Conservation (phyloP, 2,888 invertebrate genomes). For the Diarsia dahlii region DNA sequence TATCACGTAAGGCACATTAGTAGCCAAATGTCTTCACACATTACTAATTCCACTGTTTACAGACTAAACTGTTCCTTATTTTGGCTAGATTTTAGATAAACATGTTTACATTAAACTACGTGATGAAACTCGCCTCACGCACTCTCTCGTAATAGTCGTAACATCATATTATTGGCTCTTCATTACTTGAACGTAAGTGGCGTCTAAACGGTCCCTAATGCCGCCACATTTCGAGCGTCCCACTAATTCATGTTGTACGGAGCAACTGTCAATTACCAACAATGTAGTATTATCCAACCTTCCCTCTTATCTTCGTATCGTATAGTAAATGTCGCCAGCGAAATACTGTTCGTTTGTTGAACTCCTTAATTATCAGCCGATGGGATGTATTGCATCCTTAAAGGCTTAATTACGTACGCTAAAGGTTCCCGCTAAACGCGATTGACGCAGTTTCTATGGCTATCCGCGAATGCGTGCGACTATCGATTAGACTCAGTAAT, state of each 20-base stretch:
- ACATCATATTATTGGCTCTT: conserved; percentile 44
- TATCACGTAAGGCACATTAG: conserved; percentile 46
- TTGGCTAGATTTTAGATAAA: conserved; percentile 29
- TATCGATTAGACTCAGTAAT: conserved; percentile 81
- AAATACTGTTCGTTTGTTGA: conserved; percentile 70
- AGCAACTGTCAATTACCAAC: conserved; percentile 65
- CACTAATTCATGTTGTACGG: conserved; percentile 56
- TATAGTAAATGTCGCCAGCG: conserved; percentile 59
- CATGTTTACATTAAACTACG: conserved; percentile 27
- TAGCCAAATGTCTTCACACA: conserved; percentile 37
- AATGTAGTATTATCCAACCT: conserved; percentile 61
- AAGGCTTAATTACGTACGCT: conserved; percentile 76
- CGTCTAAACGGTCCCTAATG: conserved; percentile 46
- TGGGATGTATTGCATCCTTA: conserved; percentile 76
- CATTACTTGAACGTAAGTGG: conserved; percentile 43
- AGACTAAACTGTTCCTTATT: conserved; percentile 16
- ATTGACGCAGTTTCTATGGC: conserved; percentile 77
- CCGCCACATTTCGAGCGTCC: conserved; percentile 43
- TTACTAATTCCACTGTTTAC: conserved; percentile 28
- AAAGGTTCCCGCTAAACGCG: conserved; percentile 67
- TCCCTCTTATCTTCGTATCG: conserved; percentile 62
- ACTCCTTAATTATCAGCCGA: conserved; percentile 72
- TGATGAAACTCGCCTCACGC: conserved; percentile 25
- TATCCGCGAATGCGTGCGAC: conserved; percentile 78
- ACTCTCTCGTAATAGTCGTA: conserved; percentile 36